Evolutionary conservation across 2,797 vertebrate species (phyloP).

Genomic region (Ctenochaetus hawaiiensis): DNA sequence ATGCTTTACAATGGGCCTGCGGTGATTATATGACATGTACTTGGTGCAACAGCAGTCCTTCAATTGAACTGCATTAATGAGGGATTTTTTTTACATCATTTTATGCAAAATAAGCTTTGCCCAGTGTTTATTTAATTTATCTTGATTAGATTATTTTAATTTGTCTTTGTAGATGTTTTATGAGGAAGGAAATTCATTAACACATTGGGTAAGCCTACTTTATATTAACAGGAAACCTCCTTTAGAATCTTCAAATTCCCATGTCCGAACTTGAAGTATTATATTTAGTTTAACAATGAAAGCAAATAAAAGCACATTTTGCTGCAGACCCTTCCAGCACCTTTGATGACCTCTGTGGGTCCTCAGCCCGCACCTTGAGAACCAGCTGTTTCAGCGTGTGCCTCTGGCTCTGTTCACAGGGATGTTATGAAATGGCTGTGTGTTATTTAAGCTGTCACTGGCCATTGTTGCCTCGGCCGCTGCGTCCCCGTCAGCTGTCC

Average conservation of each 20-base stretch:
- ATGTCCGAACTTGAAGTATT: too few species aligned
- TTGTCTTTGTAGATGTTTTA: not conserved
- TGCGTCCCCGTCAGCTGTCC: conserved; percentile 43
- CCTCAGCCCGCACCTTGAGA: conserved; percentile 10
- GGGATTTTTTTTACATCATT: too few species aligned
- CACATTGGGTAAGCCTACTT: not conserved
- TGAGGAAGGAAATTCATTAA: not conserved
- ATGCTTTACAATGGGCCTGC: too few species aligned
- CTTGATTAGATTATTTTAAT: too few species aligned
- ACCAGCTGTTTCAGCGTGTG: conserved; percentile 5
- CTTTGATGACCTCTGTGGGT: not conserved
- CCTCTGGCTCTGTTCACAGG: not conserved
- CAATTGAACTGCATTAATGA: too few species aligned
- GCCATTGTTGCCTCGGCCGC: conserved; percentile 31
- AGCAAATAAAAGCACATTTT: not conserved
- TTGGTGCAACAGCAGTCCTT: too few species aligned
- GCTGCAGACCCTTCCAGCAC: not conserved
- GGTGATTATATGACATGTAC: too few species aligned
- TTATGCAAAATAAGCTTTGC: too few species aligned
- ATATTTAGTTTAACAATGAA: not conserved
- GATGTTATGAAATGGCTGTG: conserved; percentile 12
- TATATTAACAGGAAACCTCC: not conserved
- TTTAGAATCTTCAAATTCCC: not conserved
- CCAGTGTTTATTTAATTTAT: too few species aligned
- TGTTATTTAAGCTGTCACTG: conserved; percentile 49